Conservation (phyloP, 2,113 vertebrate genomes). For the Coregonus clupeaformis region DNA sequence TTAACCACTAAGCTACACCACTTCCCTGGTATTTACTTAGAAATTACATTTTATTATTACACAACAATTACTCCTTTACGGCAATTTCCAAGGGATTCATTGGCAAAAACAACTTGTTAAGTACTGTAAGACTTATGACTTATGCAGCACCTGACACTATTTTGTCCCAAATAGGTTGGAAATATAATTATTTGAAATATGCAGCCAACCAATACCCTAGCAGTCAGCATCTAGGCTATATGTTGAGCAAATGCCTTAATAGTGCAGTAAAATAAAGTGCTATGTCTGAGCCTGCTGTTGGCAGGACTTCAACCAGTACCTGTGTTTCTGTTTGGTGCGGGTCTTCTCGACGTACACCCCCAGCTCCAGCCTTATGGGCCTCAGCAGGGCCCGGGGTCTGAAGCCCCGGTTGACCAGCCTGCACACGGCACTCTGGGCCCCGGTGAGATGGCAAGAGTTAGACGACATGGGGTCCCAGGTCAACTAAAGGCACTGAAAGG, state of each 20-base stretch:
- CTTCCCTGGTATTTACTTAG: not conserved
- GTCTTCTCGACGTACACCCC: slow-evolving; percentile 73
- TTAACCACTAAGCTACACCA: too few relatives aligned
- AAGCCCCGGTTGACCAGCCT: slow-evolving; percentile 72
- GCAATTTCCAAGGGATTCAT: not conserved
- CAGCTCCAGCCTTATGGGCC: slow-evolving; percentile 76
- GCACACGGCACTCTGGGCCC: slow-evolving; percentile 76
- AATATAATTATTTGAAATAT: too few relatives aligned
- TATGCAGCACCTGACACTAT: not conserved
- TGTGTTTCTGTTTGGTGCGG: slow-evolving; percentile 68
- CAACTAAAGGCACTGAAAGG: not conserved
- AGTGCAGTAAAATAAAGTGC: not conserved
- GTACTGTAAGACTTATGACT: not conserved
- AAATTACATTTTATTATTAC: not conserved
- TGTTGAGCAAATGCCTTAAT: not conserved
- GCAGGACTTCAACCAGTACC: slow-evolving; percentile 59
- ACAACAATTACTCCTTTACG: not conserved
- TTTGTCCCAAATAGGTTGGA: too few relatives aligned
- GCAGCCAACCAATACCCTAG: too few relatives aligned
- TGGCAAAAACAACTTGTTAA: not conserved
- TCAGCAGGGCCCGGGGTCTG: slow-evolving; percentile 68
- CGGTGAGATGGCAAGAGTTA: slow-evolving; percentile 67
- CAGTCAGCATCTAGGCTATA: not conserved
- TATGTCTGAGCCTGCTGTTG: not conserved
- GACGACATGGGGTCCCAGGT: slow-evolving; percentile 44